Percentiles rank a stretch among this genome's conserved stretches.
phyloP scores from a whole-genome alignment of 2,797 vertebrate genomes.

The Sebastes flavidus region DNA sequence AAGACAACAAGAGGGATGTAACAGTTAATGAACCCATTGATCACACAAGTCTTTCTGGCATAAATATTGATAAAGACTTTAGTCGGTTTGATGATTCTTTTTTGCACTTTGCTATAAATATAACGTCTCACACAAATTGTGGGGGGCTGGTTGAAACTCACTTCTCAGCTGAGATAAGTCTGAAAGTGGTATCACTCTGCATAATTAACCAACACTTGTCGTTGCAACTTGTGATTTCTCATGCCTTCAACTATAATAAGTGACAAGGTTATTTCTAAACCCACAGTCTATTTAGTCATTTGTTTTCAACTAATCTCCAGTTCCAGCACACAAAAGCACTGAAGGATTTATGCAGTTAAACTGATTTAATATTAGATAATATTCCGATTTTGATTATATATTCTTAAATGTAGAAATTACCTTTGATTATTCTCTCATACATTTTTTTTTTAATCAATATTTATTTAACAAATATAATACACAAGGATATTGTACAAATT shows the following conservation, averaged over 20 bases:
- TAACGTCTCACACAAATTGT: background rate
- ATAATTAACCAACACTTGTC: background rate
- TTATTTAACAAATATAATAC: background rate
- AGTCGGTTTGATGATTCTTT: background rate
- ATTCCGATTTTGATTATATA: background rate
- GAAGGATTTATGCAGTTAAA: background rate
- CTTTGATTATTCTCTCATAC: background rate
- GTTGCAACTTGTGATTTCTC: background rate
- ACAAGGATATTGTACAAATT: too few species aligned
- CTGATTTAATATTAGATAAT: background rate
- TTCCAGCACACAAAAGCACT: background rate
- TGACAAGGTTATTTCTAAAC: background rate
- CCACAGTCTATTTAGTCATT: background rate
- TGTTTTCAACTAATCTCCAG: background rate
- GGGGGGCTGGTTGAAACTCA: background rate
- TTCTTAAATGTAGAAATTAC: background rate
- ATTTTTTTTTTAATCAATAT: background rate
- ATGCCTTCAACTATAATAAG: background rate
- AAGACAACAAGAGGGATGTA: constrained; percentile 22
- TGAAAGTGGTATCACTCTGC: background rate
- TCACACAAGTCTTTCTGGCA: constrained; percentile 14
- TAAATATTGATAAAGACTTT: constrained; percentile 26
- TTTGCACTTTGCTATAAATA: background rate
- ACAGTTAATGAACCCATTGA: constrained; percentile 38
- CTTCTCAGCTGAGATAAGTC: background rate